Conservation (phyloP, 2,888 invertebrate species). For the Rhingia rostrata region DNA sequence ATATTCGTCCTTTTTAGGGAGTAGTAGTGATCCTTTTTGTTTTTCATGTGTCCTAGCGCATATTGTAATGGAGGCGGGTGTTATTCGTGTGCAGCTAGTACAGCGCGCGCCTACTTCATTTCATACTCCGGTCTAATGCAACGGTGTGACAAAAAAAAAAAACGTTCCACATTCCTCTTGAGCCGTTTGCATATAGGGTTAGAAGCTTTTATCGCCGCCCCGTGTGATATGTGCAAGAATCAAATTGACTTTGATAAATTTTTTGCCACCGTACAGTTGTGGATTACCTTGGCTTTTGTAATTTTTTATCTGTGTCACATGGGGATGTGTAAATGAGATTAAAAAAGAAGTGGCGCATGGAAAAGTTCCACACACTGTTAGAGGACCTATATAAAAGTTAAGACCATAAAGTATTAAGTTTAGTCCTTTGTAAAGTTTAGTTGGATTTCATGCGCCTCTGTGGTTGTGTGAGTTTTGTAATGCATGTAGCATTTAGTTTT, state of each 20-base stretch:
- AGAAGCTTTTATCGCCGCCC: constrained; percentile 27
- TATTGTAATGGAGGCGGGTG: background rate
- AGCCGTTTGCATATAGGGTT: constrained; percentile 7
- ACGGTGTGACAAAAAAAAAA: constrained; percentile 21
- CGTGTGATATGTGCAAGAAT: constrained; percentile 35
- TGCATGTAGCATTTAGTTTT: too few species aligned
- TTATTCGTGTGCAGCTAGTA: background rate
- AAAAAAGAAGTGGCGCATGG: background rate
- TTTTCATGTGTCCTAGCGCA: constrained; percentile 20
- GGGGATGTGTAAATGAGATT: constrained; percentile 6
- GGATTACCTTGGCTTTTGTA: constrained; percentile 36
- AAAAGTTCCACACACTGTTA: background rate
- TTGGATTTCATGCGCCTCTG: too few species aligned
- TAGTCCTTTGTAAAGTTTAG: background rate
- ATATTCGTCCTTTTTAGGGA: constrained; percentile 11
- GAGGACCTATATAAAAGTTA: background rate
- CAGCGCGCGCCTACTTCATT: too few species aligned
- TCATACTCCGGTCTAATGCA: background rate
- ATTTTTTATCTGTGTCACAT: constrained; percentile 44
- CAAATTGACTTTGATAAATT: constrained; percentile 61
- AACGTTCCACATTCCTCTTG: constrained; percentile 18
- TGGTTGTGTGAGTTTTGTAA: too few species aligned
- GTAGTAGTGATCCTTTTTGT: background rate
- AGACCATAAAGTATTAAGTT: background rate
- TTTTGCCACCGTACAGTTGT: constrained; percentile 16